phyloP scores from a whole-genome alignment of 1,140 invertebrate genomes.

The Phenacoccus solenopsis region DNA sequence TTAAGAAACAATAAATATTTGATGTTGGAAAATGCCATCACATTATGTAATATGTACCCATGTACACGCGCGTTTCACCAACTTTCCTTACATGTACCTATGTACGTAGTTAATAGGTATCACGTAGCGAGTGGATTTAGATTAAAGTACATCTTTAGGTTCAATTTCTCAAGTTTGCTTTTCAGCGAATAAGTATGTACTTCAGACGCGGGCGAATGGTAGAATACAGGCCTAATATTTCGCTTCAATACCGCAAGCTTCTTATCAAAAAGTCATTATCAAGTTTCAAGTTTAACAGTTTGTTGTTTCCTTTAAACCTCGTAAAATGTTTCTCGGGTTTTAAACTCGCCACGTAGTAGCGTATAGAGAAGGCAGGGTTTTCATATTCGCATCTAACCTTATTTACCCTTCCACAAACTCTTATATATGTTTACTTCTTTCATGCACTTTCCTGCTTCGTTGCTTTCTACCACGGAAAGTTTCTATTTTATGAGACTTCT shows the following conservation, averaged over 20 bases:
- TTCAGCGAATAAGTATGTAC: background rate
- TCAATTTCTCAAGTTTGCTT: background rate
- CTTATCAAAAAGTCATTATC: slow-evolving; percentile 2
- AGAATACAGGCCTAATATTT: too few relatives aligned
- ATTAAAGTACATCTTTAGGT: slow-evolving; percentile 2
- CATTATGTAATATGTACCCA: too few relatives aligned
- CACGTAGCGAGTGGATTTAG: too few relatives aligned
- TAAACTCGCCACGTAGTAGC: background rate
- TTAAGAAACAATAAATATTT: background rate
- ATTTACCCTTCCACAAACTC: background rate
- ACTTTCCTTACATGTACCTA: background rate
- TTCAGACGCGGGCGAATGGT: background rate
- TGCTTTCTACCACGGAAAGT: too few relatives aligned
- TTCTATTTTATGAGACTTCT: background rate
- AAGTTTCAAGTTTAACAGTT: slow-evolving; percentile 2
- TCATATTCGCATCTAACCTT: background rate
- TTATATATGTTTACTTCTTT: background rate
- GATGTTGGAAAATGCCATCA: background rate
- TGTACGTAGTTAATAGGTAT: too few relatives aligned
- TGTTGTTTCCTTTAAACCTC: background rate
- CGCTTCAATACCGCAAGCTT: background rate
- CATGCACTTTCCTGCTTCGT: background rate
- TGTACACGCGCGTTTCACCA: too few relatives aligned
- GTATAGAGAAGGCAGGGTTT: background rate
- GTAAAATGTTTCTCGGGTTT: background rate